Evolutionary conservation across 2,113 vertebrate genomes (phyloP).

Genomic region (Jacana jacana): DNA sequence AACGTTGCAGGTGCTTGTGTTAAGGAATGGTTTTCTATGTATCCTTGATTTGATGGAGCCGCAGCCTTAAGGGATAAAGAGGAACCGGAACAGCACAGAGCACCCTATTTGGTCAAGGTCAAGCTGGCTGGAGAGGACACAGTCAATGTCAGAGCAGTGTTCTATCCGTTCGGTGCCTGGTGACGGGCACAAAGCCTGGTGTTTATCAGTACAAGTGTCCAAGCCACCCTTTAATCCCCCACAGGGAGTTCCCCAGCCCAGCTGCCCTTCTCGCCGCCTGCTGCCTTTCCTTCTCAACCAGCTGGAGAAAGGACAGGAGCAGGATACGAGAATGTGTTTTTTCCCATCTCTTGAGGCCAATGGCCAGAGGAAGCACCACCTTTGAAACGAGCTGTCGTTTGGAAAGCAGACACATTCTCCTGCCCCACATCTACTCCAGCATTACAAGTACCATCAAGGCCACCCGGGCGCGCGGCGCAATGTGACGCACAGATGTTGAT

Average conservation of each 20-base stretch:
- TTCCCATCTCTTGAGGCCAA: not conserved
- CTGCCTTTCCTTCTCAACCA: not conserved
- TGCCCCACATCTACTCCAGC: not conserved
- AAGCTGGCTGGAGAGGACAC: not conserved
- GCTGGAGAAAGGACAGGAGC: not conserved
- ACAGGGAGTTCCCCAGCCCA: not conserved
- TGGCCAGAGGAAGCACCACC: not conserved
- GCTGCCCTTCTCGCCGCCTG: not conserved
- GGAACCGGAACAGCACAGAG: not conserved
- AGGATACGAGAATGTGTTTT: not conserved
- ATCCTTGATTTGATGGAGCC: not conserved
- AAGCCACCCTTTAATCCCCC: not conserved
- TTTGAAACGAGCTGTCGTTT: not conserved
- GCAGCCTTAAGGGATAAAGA: not conserved
- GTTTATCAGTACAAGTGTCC: not conserved
- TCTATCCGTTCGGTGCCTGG: not conserved
- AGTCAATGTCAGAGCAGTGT: not conserved
- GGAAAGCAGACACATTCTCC: not conserved
- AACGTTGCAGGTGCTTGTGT: not conserved
- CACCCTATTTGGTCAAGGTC: not conserved
- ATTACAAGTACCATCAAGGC: not conserved
- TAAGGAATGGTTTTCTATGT: not conserved
- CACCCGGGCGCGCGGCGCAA: not conserved
- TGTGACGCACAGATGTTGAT: constrained; percentile 55
- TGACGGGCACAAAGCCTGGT: not conserved